phyloP scores from a whole-genome alignment of 2,888 invertebrate genomes.

The Drosophila stalkeri region DNA sequence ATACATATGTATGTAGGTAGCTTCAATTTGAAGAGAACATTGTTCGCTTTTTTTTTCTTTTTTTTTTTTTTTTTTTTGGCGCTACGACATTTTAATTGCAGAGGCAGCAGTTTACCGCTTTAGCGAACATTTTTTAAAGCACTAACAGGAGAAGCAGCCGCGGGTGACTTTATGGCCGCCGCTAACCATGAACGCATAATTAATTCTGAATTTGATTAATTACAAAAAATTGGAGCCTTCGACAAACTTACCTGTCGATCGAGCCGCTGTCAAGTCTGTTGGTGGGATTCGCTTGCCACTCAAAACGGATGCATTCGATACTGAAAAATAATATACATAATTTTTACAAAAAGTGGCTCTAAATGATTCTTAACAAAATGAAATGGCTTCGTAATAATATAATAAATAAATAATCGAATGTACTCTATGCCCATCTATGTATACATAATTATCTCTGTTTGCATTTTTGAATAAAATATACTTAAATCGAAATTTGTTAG shows the following conservation, averaged over 20 bases:
- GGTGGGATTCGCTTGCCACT: background rate
- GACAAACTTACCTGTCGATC: slow-evolving; percentile 3
- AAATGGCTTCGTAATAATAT: background rate
- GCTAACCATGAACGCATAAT: slow-evolving; percentile 58
- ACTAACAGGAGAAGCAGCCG: slow-evolving; percentile 4
- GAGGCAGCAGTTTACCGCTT: slow-evolving; percentile 6
- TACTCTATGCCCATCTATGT: background rate
- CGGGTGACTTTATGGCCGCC: slow-evolving; percentile 16
- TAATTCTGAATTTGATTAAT: slow-evolving; percentile 77
- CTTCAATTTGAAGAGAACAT: slow-evolving; percentile 11
- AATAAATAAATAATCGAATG: background rate
- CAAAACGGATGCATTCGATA: slow-evolving; percentile 2
- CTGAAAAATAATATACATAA: background rate
- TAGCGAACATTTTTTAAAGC: slow-evolving; percentile 13
- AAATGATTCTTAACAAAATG: background rate
- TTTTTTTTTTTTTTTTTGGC: slow-evolving; percentile 27
- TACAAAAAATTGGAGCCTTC: slow-evolving; percentile 43
- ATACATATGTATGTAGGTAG: background rate
- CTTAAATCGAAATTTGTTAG: background rate
- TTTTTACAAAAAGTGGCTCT: background rate
- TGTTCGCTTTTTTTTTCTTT: slow-evolving; percentile 15
- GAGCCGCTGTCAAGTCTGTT: background rate
- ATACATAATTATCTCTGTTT: background rate
- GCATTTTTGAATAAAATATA: background rate
- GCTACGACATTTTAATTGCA: slow-evolving; percentile 67